Conservation (phyloP, 2,113 vertebrate species). For the Colius striatus region DNA sequence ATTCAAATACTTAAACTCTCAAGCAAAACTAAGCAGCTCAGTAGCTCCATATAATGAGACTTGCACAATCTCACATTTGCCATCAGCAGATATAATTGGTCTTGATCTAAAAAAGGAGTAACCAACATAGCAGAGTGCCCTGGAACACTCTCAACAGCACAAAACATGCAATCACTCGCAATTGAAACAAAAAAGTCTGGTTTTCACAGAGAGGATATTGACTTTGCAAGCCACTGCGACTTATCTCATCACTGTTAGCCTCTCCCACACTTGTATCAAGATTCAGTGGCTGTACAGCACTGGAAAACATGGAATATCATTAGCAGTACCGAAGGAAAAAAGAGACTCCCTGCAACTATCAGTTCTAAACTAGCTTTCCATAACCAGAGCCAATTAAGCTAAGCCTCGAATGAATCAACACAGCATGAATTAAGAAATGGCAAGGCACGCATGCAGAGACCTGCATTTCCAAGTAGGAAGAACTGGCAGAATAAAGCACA, state of each 20-base stretch:
- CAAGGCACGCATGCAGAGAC: conserved; percentile 52
- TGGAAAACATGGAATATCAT: background rate
- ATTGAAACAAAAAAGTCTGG: background rate
- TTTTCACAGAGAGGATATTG: background rate
- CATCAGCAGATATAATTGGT: background rate
- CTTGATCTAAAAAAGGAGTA: background rate
- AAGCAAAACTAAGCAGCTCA: background rate
- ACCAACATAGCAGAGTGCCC: background rate
- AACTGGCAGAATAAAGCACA: conserved; percentile 36
- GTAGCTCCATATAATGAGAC: background rate
- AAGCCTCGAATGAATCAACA: conserved; percentile 52
- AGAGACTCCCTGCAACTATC: background rate
- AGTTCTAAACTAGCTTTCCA: background rate
- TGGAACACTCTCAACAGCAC: background rate
- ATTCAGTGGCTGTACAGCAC: background rate
- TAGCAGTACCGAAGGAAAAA: background rate
- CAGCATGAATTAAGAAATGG: background rate
- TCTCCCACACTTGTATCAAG: background rate
- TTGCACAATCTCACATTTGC: background rate
- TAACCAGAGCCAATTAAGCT: conserved; percentile 14
- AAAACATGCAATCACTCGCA: background rate
- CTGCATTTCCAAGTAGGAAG: conserved; percentile 25
- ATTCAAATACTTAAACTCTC: background rate
- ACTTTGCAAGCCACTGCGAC: background rate
- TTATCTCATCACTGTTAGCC: background rate